Evolutionary conservation across 2,888 invertebrate species (phyloP).

Genomic region (Sipha maydis): DNA sequence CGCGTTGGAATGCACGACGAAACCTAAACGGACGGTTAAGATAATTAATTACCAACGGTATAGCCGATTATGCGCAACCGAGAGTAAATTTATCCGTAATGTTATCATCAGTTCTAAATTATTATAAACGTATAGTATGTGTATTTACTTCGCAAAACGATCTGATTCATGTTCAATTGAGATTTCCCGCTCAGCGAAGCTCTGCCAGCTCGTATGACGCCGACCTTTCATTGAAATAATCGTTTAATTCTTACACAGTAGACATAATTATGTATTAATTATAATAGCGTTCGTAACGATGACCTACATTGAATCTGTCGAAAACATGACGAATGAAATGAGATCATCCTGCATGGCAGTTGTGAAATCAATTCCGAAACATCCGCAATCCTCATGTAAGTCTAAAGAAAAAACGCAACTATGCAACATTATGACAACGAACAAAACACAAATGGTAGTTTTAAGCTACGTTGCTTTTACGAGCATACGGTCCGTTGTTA

Average conservation of each 20-base stretch:
- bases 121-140: background rate
- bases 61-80: too few relatives aligned
- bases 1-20: background rate
- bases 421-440: too few relatives aligned
- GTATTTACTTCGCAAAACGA: slow-evolving; percentile 19
- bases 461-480: too few relatives aligned
- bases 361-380: slow-evolving; percentile 44
- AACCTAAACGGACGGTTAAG: background rate
- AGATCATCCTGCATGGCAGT: background rate
- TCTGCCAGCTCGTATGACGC: slow-evolving; percentile 9
- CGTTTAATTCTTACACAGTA: background rate
- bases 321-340: slow-evolving; percentile 34
- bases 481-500: too few relatives aligned
- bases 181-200: background rate
- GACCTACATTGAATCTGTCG: background rate
- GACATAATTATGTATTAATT: background rate
- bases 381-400: background rate
- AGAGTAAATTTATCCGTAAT: background rate
- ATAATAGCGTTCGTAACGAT: background rate
- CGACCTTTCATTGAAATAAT: background rate
- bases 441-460: too few relatives aligned
- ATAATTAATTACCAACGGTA: background rate
- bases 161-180: background rate
- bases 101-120: background rate
- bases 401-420: background rate